Evolutionary conservation across 2,888 invertebrate genomes (phyloP), one percentile per base, ranked within the genome.

Genomic region (Myopa testacea): DNA sequence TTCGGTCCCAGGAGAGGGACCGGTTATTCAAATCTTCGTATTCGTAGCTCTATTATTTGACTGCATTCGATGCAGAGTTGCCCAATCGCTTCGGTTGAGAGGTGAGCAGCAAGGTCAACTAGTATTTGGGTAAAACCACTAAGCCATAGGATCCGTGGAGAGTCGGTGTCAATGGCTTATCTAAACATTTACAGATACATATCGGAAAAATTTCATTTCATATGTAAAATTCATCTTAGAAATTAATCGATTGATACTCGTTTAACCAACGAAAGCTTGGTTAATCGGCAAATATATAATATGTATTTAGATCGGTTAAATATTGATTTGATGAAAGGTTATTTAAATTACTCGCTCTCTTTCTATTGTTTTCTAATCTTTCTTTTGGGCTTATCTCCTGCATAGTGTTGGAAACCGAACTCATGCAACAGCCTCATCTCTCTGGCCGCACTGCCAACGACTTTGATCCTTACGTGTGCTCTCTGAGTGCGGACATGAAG

Each of bases 391-490:
- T 69, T 78, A 1, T 50, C 16, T 34, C 84, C 62, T 3, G 7
- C 84, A 4, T 70, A 90, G 89, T 90, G 89, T 85, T 90, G 83
- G 87, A 90, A 85, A 89, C 90, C 34, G 87, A 88, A 85, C 83
- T 87, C 71, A 84, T 87, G 80, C 86, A 86, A 80, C 84, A 84
- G 73, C 86, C 84, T 76, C 85, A 87, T 38, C 81, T 88, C 34
- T 77, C 80, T 12, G 85, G 87, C n/a, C 84, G 85, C 70, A 81
- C 82, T 58, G 84, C 81, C n/a, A 84, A 85, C 38, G 87, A 88
- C 55, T 89, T 85, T 78, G 90, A 90, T 80, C 86, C 88, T 0
- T 90, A 90, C 71, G 84, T 86, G 3, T 90, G 90, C 80, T 80
- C 84, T 4, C 79, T 90, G 34, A 85, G 84, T 60, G 26, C 86